Conservation (phyloP, 1,140 invertebrate genomes). For the Drosophila rhopaloa region DNA sequence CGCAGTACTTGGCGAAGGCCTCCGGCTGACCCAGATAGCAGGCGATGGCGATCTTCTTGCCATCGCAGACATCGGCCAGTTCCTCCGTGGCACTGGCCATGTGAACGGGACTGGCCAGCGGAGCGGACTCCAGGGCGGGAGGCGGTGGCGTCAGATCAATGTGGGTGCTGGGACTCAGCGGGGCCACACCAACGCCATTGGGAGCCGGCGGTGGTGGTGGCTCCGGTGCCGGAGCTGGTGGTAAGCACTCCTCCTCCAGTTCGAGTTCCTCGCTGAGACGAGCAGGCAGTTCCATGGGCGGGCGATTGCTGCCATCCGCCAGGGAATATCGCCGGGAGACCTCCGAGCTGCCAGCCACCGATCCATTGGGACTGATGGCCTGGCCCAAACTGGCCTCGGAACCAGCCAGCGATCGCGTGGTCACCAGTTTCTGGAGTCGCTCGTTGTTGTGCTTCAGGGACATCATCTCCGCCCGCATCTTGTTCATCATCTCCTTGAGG, state of each 20-base stretch:
- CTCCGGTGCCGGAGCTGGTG: slow-evolving; percentile 84
- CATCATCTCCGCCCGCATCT: slow-evolving; percentile 98
- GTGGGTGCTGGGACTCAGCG: slow-evolving; percentile 77
- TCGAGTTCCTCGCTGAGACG: slow-evolving; percentile 85
- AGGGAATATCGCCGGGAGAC: slow-evolving; percentile 82
- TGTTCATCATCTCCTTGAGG: slow-evolving; percentile 97
- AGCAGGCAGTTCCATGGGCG: slow-evolving; percentile 85
- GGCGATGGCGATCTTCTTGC: slow-evolving; percentile 93
- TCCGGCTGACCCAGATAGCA: slow-evolving; percentile 93
- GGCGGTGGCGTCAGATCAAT: slow-evolving; percentile 83
- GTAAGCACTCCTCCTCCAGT: slow-evolving; percentile 85
- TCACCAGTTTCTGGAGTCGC: slow-evolving; percentile 94
- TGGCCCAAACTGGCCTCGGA: slow-evolving; percentile 91
- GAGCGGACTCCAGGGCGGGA: slow-evolving; percentile 66
- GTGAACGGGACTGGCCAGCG: slow-evolving; percentile 73
- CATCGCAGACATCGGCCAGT: slow-evolving; percentile 91
- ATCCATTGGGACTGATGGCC: slow-evolving; percentile 86
- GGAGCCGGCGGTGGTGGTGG: slow-evolving; percentile 78
- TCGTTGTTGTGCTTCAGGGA: slow-evolving; percentile 98
- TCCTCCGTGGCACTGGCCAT: slow-evolving; percentile 86
- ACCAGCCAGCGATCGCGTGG: slow-evolving; percentile 91
- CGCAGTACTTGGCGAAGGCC: slow-evolving; percentile 90
- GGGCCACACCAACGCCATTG: slow-evolving; percentile 28
- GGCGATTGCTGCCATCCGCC: slow-evolving; percentile 82
- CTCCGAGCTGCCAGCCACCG: slow-evolving; percentile 76